Conservation (phyloP, 2,113 vertebrate genomes). For the Mustela lutreola region DNA sequence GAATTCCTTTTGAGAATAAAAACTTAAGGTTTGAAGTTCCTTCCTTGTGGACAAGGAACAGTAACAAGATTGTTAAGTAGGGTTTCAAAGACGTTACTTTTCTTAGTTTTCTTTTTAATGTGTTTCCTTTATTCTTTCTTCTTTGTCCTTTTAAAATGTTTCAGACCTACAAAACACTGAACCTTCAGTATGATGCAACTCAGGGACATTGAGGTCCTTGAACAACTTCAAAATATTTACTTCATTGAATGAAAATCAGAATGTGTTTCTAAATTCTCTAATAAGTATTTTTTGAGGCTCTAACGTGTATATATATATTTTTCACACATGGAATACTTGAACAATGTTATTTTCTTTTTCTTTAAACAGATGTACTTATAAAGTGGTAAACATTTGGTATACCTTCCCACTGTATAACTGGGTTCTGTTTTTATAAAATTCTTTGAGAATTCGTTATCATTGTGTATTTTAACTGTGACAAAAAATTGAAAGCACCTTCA, state of each 20-base stretch:
- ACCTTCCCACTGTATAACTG: not conserved
- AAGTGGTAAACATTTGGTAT: slow-evolving; percentile 35
- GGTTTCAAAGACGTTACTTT: not conserved
- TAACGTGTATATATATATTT: not conserved
- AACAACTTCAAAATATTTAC: not conserved
- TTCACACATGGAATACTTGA: not conserved
- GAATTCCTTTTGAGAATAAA: not conserved
- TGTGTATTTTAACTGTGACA: slow-evolving; percentile 3
- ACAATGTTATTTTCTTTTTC: slow-evolving; percentile 33
- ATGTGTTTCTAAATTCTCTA: slow-evolving; percentile 2
- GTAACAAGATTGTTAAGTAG: not conserved
- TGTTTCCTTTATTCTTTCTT: not conserved
- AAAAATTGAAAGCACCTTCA: slow-evolving; percentile 26
- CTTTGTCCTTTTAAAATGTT: slow-evolving; percentile 11
- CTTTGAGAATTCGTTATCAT: not conserved
- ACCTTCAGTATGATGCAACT: not conserved
- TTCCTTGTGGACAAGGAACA: slow-evolving; percentile 39
- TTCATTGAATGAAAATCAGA: slow-evolving; percentile 35
- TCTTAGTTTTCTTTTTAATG: not conserved
- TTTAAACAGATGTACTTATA: not conserved
- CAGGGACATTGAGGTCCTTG: not conserved
- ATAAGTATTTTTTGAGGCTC: not conserved
- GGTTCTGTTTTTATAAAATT: slow-evolving; percentile 36
- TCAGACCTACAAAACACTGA: not conserved
- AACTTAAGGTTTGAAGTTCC: not conserved